Evolutionary conservation across 2,888 invertebrate species (phyloP).

Genomic region (Ametastegia equiseti): DNA sequence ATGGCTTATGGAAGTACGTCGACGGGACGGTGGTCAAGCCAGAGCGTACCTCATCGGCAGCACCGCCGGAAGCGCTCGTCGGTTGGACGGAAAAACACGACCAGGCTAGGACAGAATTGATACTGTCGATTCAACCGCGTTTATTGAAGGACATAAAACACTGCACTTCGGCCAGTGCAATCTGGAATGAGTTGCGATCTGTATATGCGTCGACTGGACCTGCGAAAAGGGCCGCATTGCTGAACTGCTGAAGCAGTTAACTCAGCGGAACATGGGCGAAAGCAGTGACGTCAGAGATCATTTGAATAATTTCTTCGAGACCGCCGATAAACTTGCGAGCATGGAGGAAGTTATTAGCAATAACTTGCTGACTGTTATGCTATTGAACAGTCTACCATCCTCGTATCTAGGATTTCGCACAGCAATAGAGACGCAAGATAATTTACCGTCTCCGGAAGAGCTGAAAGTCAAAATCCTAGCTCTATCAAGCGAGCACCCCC

Average conservation of each 20-base stretch:
- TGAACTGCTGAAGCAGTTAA: conserved; percentile 52
- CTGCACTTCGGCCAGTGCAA: too few relatives aligned
- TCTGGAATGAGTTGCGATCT: too few relatives aligned
- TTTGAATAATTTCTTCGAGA: conserved; percentile 49
- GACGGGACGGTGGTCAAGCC: too few relatives aligned
- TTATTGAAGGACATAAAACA: too few relatives aligned
- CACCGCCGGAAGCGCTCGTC: too few relatives aligned
- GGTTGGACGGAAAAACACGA: too few relatives aligned
- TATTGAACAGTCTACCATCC: conserved; percentile 51
- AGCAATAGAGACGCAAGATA: conserved; percentile 58
- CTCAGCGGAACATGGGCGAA: conserved; percentile 47
- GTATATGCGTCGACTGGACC: too few relatives aligned
- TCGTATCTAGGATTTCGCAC: conserved; percentile 53
- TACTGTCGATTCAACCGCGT: too few relatives aligned
- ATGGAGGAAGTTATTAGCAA: conserved; percentile 47
- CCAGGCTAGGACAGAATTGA: too few relatives aligned
- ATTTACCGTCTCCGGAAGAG: conserved; percentile 53
- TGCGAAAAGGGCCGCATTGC: conserved; percentile 53
- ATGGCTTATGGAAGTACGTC: too few relatives aligned
- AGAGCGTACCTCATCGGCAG: too few relatives aligned
- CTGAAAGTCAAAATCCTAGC: conserved; percentile 56
- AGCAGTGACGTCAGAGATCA: conserved; percentile 51
- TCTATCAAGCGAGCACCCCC: not conserved
- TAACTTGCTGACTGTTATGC: too few relatives aligned
- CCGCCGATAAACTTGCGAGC: conserved; percentile 48